Conservation (phyloP, 2,888 invertebrate genomes). For the Lottia gigantea region DNA sequence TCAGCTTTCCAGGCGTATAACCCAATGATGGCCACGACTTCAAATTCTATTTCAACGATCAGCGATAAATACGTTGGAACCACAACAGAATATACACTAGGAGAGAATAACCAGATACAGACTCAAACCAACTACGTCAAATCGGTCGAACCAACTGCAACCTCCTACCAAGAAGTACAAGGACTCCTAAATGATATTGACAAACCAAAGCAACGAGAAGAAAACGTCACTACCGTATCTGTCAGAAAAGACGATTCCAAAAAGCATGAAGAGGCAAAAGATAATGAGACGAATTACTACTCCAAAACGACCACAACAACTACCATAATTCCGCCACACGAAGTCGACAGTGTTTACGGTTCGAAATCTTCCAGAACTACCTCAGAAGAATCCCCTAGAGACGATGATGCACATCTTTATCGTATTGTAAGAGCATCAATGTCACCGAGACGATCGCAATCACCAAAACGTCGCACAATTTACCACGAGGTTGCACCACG, state of each 20-base stretch:
- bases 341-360: slow-evolving; percentile 31
- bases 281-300: slow-evolving; percentile 9
- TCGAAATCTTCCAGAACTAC: slow-evolving; percentile 27
- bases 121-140: neutral
- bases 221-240: neutral
- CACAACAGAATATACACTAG: neutral
- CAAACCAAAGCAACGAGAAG: slow-evolving; percentile 8
- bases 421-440: slow-evolving; percentile 23
- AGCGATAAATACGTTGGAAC: slow-evolving; percentile 1
- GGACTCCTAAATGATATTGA: neutral
- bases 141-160: neutral
- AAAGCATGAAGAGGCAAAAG: neutral
- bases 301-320: slow-evolving; percentile 13
- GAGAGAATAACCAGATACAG: neutral
- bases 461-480: slow-evolving; percentile 13
- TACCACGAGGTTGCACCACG: slow-evolving; percentile 11
- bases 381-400: slow-evolving; percentile 27
- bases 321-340: slow-evolving; percentile 11
- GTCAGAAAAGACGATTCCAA: neutral
- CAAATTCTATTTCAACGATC: neutral
- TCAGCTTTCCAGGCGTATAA: neutral
- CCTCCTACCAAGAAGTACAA: neutral
- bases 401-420: slow-evolving; percentile 28
- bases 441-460: slow-evolving; percentile 17
- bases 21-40: neutral